Evolutionary conservation across 2,797 vertebrate species (phyloP), one percentile per base, ranked within the genome.

Genomic region (Dryobates pubescens): DNA sequence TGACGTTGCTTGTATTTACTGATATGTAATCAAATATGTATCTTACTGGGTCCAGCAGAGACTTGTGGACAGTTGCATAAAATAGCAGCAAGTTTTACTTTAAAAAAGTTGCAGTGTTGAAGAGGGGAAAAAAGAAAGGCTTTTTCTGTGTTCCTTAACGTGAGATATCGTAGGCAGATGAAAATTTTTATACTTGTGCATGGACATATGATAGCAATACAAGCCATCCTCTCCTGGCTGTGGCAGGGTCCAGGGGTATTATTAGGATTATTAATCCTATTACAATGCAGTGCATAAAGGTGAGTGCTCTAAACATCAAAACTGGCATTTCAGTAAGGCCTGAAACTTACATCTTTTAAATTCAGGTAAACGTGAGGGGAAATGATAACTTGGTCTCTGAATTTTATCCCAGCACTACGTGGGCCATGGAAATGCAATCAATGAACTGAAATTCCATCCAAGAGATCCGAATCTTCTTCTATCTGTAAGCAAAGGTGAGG

Each of bases 251-350:
- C 38, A 98, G 99, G 22, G 99, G 99, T 85, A 99, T 99, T 96
- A 99, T 99, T 87, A 98, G 99, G 47, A 98, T 99, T 95, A 99
- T 99, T 97, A 99, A 99, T 97, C 99, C 99, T 94, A 99, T 99
- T 97, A 99, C 99, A 74, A 99, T 99, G 99, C 99, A 99, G 95
- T 99, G 99, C 94, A 99, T 99, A 97, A 99, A 99, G 98, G 99
- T 99, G 78, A 89, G 97, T 88, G 53, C 49, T 70, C 78, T 72
- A 56, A 57, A 74, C 20, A 23, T 81, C 2, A 22, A 80, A 88
- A 45, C 78, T 80, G 64, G 6, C 38, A 2, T 41, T 90, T 84
- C 26, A 90, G 63, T 85, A 51, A 93, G 62, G 59, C 32, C 17
- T 69, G 38, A 86, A 58, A 43, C 10, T 10, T 86, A 6, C n/a